Conservation (phyloP, 2,113 vertebrate species). For the Amblyornis subalaris region DNA sequence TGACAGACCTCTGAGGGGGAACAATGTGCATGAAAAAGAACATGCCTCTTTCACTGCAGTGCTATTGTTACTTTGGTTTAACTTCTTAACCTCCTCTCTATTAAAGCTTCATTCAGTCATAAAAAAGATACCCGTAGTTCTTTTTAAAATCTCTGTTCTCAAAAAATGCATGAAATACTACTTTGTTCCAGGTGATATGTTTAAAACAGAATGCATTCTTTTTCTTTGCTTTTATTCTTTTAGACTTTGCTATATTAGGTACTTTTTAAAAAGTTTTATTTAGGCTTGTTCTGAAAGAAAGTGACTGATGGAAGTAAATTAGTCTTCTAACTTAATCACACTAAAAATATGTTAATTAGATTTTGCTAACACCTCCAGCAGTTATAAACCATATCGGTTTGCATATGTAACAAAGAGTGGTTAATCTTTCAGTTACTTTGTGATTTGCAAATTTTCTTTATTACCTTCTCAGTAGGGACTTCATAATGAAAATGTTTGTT, state of each 20-base stretch:
- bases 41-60: slow-evolving; percentile 57
- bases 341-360: neutral
- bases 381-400: neutral
- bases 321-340: neutral
- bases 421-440: neutral
- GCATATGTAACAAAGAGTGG: neutral
- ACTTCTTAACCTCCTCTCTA: slow-evolving; percentile 73
- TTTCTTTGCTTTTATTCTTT: neutral
- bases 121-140: neutral
- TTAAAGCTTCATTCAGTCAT: slow-evolving; percentile 28
- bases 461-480: neutral
- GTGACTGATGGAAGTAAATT: neutral
- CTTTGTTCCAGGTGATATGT: neutral
- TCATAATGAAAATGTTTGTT: neutral
- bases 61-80: slow-evolving; percentile 69
- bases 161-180: neutral
- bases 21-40: slow-evolving; percentile 64
- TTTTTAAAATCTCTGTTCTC: neutral
- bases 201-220: neutral
- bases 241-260: neutral
- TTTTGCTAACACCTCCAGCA: neutral
- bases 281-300: neutral
- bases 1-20: slow-evolving; percentile 68
- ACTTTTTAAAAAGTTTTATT: neutral
- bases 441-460: neutral